Conservation (phyloP, 2,888 invertebrate species). For the Melieria omissa region DNA sequence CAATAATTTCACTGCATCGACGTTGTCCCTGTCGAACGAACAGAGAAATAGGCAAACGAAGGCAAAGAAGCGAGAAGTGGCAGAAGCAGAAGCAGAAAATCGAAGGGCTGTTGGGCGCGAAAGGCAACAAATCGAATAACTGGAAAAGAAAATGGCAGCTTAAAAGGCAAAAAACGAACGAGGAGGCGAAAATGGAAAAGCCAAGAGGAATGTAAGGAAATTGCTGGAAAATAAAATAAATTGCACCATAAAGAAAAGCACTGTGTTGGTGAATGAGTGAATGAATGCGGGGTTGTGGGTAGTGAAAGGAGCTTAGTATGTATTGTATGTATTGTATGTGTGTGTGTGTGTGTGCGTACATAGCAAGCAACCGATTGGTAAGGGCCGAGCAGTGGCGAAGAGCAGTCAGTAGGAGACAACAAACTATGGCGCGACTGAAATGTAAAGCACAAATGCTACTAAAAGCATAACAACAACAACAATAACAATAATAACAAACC, state of each 20-base stretch:
- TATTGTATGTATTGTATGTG: too few species aligned
- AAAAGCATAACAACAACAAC: constrained; percentile 15
- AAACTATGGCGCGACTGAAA: neutral
- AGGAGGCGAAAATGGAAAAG: constrained; percentile 22
- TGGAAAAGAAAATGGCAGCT: constrained; percentile 16
- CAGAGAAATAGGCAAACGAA: constrained; percentile 41
- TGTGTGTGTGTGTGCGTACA: neutral
- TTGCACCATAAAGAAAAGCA: constrained; percentile 38
- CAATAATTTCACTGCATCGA: constrained; percentile 1
- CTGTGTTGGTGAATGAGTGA: neutral
- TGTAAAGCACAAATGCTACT: neutral
- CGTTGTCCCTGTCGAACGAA: constrained; percentile 25
- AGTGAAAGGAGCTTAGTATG: too few species aligned
- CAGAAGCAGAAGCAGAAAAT: constrained; percentile 51
- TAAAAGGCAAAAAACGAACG: constrained; percentile 4
- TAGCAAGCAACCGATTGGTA: neutral
- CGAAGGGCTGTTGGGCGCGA: constrained; percentile 40
- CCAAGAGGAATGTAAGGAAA: constrained; percentile 50
- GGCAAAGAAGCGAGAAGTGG: constrained; percentile 59
- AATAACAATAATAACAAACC: constrained; percentile 18
- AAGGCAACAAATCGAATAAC: constrained; percentile 41
- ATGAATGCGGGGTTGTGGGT: neutral
- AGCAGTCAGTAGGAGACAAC: neutral
- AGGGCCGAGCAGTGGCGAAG: neutral
- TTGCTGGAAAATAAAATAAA: constrained; percentile 52